Evolutionary conservation across 2,888 invertebrate genomes (phyloP).

Genomic region (Drosophila demipolita): DNA sequence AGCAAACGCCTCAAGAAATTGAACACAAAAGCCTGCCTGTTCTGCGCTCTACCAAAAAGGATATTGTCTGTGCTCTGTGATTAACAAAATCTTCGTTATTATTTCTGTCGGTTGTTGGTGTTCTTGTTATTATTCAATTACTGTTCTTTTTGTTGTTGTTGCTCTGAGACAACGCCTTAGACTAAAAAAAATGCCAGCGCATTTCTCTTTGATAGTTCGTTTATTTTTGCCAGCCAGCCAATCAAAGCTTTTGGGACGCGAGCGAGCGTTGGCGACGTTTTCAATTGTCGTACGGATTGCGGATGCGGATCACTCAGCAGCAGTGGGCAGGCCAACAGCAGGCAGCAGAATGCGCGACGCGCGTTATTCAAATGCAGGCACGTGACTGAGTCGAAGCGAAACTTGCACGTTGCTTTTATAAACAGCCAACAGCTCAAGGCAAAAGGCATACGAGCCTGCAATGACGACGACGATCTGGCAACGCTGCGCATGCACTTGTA

Average conservation of each 20-base stretch:
- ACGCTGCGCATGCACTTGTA: slow-evolving; percentile 59
- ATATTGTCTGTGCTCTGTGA: slow-evolving; percentile 41
- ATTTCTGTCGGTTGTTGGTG: neutral
- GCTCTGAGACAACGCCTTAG: slow-evolving; percentile 51
- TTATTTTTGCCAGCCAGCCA: slow-evolving; percentile 50
- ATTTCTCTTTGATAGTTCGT: slow-evolving; percentile 32
- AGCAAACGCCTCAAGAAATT: slow-evolving; percentile 25
- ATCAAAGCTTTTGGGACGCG: slow-evolving; percentile 61
- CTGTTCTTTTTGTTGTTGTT: slow-evolving; percentile 8
- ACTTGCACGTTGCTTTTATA: slow-evolving; percentile 75
- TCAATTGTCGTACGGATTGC: slow-evolving; percentile 48
- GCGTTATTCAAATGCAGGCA: slow-evolving; percentile 72
- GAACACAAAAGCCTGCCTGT: slow-evolving; percentile 67
- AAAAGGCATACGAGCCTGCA: neutral
- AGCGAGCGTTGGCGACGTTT: slow-evolving; percentile 20
- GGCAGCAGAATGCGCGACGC: slow-evolving; percentile 55
- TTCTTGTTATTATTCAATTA: slow-evolving; percentile 1
- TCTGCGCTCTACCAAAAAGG: slow-evolving; percentile 60
- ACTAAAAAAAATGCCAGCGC: slow-evolving; percentile 40
- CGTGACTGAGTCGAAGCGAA: slow-evolving; percentile 75
- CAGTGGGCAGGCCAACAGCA: slow-evolving; percentile 40
- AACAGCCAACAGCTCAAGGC: slow-evolving; percentile 41
- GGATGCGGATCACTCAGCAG: slow-evolving; percentile 72
- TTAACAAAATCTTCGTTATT: slow-evolving; percentile 23
- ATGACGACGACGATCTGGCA: slow-evolving; percentile 60